Conservation (phyloP, 1,140 invertebrate genomes). For the Caerostris extrusa region DNA sequence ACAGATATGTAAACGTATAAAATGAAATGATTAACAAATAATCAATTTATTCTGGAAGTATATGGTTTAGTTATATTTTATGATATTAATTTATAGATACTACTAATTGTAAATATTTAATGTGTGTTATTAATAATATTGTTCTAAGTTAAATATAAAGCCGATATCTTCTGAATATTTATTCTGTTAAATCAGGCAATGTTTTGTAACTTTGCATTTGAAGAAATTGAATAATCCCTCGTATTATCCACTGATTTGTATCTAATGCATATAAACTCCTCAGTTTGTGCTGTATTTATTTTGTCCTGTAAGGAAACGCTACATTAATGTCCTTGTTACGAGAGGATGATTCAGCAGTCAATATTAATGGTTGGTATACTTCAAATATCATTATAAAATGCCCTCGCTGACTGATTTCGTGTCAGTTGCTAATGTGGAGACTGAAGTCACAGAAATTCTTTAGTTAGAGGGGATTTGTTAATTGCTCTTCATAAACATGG, state of each 20-base stretch:
- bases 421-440: neutral
- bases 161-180: too few species aligned
- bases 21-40: too few species aligned
- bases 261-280: constrained; percentile 14
- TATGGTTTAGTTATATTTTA: too few species aligned
- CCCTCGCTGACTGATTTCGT: constrained; percentile 22
- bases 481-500: neutral
- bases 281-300: neutral
- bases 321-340: constrained; percentile 55
- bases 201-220: neutral
- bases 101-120: too few species aligned
- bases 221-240: neutral
- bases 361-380: constrained; percentile 7
- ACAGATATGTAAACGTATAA: too few species aligned
- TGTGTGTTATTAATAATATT: too few species aligned
- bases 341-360: constrained; percentile 28
- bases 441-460: neutral
- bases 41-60: too few species aligned
- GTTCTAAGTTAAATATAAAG: too few species aligned
- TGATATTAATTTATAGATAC: too few species aligned
- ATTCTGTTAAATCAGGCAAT: too few species aligned
- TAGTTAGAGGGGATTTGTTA: neutral
- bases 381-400: constrained; percentile 32
- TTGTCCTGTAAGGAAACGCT: neutral
- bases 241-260: constrained; percentile 46